Evolutionary conservation across 2,888 invertebrate species (phyloP).

Genomic region (Apomyelois bistriatella): DNA sequence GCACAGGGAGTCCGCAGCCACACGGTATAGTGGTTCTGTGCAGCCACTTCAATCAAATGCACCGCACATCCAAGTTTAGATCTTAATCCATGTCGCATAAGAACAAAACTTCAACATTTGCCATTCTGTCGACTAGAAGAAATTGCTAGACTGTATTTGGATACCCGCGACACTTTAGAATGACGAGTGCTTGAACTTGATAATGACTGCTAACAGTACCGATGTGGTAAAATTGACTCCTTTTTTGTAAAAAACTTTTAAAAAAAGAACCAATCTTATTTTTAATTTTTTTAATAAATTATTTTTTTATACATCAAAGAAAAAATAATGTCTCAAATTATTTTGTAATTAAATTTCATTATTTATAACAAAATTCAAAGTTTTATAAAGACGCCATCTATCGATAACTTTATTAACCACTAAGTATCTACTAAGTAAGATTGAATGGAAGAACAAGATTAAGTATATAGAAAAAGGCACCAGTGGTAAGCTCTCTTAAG

Average conservation of each 20-base stretch:
- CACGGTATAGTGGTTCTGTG: conserved; percentile 32
- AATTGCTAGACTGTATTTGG: conserved; percentile 66
- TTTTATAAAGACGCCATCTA: conserved; percentile 2
- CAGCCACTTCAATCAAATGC: conserved; percentile 50
- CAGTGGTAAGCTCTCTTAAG: not conserved
- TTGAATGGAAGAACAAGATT: not conserved
- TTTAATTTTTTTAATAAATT: not conserved
- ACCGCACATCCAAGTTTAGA: conserved; percentile 43
- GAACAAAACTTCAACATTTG: conserved; percentile 62
- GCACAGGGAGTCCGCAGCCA: conserved; percentile 42
- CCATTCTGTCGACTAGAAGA: conserved; percentile 71
- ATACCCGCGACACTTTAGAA: conserved; percentile 57
- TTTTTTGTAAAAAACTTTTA: conserved; percentile 30
- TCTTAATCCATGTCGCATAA: conserved; percentile 38
- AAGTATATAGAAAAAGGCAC: not conserved
- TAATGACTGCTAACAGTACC: conserved; percentile 41
- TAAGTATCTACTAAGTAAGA: not conserved
- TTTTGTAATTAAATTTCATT: not conserved
- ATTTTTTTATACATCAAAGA: not conserved
- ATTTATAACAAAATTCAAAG: not conserved
- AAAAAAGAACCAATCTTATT: conserved; percentile 9
- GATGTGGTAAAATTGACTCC: conserved; percentile 54
- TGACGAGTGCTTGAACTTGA: conserved; percentile 69
- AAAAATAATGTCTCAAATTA: not conserved
- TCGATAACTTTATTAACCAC: not conserved